These are phyloP conservation scores for Cactoblastis cactorum DNA, from an alignment of 2,888 invertebrate species.

Conservation along the genomic window DNA sequence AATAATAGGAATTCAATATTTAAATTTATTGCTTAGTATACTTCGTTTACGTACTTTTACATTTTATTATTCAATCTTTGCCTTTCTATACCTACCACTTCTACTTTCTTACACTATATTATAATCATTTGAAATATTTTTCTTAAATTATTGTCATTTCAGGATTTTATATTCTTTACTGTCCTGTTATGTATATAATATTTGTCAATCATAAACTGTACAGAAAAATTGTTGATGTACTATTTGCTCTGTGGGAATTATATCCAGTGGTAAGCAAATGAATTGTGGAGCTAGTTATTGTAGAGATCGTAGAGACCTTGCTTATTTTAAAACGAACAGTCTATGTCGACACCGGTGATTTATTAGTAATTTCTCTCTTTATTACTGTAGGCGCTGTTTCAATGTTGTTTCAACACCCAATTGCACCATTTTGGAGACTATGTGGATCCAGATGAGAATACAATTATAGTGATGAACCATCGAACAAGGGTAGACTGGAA, in stretches of 20 bases:
- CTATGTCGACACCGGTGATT: too few species aligned
- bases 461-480: conserved; percentile 92
- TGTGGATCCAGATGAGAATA: conserved; percentile 84
- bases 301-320: too few species aligned
- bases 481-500: conserved; percentile 94
- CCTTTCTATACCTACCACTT: too few species aligned
- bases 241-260: conserved; percentile 90
- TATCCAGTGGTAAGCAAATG: conserved; percentile 85
- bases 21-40: too few species aligned
- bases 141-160: conserved; percentile 34
- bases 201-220: conserved; percentile 84
- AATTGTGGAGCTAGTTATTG: not conserved
- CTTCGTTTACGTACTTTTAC: too few species aligned
- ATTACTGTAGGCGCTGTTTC: conserved; percentile 84
- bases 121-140: too few species aligned
- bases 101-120: too few species aligned
- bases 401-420: conserved; percentile 83
- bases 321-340: too few species aligned
- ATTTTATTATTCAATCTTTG: too few species aligned
- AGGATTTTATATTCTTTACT: conserved; percentile 81
- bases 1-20: too few species aligned
- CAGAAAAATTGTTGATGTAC: conserved; percentile 82
- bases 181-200: conserved; percentile 85
- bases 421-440: conserved; percentile 87
- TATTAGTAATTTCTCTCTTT: conserved; percentile 2